Base-by-base conservation (phyloP, 2,888 invertebrate species). In the Drosophila seclusa region DNA sequence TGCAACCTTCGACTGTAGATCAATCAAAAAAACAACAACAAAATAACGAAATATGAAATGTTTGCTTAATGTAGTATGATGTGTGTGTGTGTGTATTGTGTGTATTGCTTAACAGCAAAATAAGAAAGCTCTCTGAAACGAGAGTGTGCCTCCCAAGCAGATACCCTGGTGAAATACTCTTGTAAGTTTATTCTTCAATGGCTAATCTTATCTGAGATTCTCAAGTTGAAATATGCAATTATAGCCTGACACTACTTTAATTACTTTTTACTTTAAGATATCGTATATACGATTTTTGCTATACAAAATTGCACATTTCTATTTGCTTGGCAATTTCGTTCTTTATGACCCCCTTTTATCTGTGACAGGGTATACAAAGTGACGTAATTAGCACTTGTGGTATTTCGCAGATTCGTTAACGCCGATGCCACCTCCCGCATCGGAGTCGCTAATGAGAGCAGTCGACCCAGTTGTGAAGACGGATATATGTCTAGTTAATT, bases 1-100 rank as follows among this genome's bases (percentile, higher is more conserved):
- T 89, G 87, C 83, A 89, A 82, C 85, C 86, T 87, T 85, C 89
- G 78, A 68, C 84, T 83, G 85, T 87, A 85, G 89, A 89, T 85
- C 89, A 89, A 85, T 85, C 85, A 85, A 85, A 89, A 79, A 79
- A 53, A 3, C 68, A 67, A 53, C 1, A 71, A 62, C 1, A 8
- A 27, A n/a, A 55, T 38, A 60, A 45, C 31, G 29, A 73, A 54
- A 49, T 53, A 73, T 72, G 66, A 64, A 68, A 67, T 78, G 72
- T 63, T 69, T 59, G 36, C 55, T 42, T 38, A 32, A 55, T 48
- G 40, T 38, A 29, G 31, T 38, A 2, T 40, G 38, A 31, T 34
- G 21, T 34, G 29, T 48, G n/a, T 62, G 27, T 48, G n/a, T 54
- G n/a, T n/a, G 42, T 31, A n/a, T n/a, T n/a, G 58, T 67, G 45